A percentile compares a stretch with the other conserved stretches of the same genome.
These are phyloP conservation scores for Oryzias woworae DNA, from an alignment of 2,113 vertebrate species.

Conservation along the genomic window DNA sequence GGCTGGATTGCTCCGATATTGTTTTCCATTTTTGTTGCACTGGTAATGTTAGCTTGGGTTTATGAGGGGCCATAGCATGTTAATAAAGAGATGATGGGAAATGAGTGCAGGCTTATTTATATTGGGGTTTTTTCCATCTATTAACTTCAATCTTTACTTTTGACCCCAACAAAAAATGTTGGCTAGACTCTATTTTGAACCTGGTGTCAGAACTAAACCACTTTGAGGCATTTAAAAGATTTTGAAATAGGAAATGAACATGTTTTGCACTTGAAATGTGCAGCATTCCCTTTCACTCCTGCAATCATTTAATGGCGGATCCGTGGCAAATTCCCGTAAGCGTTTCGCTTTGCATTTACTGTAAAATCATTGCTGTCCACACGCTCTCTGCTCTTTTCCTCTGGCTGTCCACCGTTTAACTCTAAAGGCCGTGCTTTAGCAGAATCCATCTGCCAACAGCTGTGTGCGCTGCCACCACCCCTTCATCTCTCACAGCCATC, in stretches of 20 bases:
- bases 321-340: slow-evolving; percentile 31
- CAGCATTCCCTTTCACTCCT: slow-evolving; percentile 17
- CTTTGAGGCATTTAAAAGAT: slow-evolving; percentile 40
- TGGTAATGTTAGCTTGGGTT: no score
- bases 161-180: slow-evolving; percentile 41
- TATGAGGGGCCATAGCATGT: no score
- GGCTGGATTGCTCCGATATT: no score
- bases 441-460: slow-evolving; percentile 54
- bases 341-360: slow-evolving; percentile 73
- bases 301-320: slow-evolving; percentile 50
- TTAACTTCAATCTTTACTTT: slow-evolving; percentile 8
- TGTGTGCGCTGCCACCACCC: not conserved
- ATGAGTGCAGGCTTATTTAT: no score
- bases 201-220: slow-evolving; percentile 34
- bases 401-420: slow-evolving; percentile 58
- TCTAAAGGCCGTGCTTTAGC: slow-evolving; percentile 73
- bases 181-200: slow-evolving; percentile 35
- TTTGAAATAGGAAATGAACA: slow-evolving; percentile 44
- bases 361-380: slow-evolving; percentile 46
- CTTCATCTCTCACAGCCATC: slow-evolving; percentile 15
- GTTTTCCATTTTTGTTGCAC: no score
- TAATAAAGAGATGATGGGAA: no score
- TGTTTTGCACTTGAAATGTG: slow-evolving; percentile 20
- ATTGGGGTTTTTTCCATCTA: slow-evolving; percentile 6
- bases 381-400: slow-evolving; percentile 34